A percentile compares a stretch with the other conserved stretches of the same genome.
Conservation (phyloP, 1,140 invertebrate species). For the Tetraneura akinire region DNA sequence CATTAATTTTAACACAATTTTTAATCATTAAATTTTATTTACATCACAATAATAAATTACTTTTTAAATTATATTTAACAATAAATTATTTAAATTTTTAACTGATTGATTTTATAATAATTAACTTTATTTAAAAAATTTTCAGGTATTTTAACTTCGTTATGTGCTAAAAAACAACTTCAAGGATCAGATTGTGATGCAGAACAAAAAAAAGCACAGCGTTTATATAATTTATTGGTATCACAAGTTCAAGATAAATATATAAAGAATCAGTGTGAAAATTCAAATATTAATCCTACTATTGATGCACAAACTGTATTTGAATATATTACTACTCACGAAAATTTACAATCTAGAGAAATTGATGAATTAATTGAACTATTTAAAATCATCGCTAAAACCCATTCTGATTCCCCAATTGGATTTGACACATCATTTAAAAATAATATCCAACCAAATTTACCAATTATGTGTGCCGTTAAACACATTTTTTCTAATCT, state of each 20-base stretch:
- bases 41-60: no score
- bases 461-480: constrained; percentile 28
- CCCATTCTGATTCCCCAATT: constrained; percentile 33
- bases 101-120: no score
- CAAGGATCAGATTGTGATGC: constrained; percentile 25
- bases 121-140: no score
- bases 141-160: constrained; percentile 20
- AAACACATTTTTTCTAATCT: constrained; percentile 43
- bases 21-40: no score
- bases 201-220: constrained; percentile 39
- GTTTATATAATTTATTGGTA: constrained; percentile 21
- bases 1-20: no score
- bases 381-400: constrained; percentile 45
- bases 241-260: constrained; percentile 32
- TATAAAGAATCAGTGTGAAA: constrained; percentile 44
- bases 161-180: constrained; percentile 32
- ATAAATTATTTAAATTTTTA: no score
- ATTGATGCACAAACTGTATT: constrained; percentile 25
- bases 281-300: constrained; percentile 21
- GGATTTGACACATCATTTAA: constrained; percentile 35
- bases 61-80: no score
- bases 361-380: constrained; percentile 42
- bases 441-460: constrained; percentile 17
- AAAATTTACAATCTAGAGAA: constrained; percentile 26
- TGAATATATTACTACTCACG: constrained; percentile 39